A percentile compares a stretch with the other conserved stretches of the same genome.
These are phyloP conservation scores for Leptinotarsa tumamoca DNA, from an alignment of 2,888 invertebrate species.

Conservation along the genomic window DNA sequence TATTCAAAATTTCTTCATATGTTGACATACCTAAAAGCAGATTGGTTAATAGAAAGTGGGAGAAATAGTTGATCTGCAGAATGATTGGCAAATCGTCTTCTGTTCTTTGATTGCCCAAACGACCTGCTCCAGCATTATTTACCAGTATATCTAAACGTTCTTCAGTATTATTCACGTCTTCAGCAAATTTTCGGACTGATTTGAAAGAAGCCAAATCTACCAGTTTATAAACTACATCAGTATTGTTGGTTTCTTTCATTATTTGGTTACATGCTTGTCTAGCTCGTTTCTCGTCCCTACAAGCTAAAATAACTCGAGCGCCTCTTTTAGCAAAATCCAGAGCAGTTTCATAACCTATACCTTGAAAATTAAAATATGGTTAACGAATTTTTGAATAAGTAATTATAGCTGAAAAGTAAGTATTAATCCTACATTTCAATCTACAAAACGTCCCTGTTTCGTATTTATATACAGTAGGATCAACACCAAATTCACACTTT, in stretches of 20 bases:
- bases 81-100: conserved; percentile 74
- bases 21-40: conserved; percentile 64
- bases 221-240: conserved; percentile 63
- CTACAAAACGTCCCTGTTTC: too few species aligned
- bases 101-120: conserved; percentile 66
- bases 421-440: too few species aligned
- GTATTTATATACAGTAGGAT: too few species aligned
- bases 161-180: conserved; percentile 69
- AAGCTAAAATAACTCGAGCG: conserved; percentile 70
- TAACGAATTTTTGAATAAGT: too few species aligned
- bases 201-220: conserved; percentile 70
- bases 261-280: conserved; percentile 56
- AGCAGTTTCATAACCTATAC: conserved; percentile 66
- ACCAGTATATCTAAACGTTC: conserved; percentile 73
- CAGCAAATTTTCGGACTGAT: conserved; percentile 73
- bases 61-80: conserved; percentile 79
- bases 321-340: conserved; percentile 67
- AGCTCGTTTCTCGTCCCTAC: conserved; percentile 62
- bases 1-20: too few species aligned
- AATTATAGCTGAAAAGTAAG: too few species aligned
- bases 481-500: too few species aligned
- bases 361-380: conserved; percentile 49
- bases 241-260: conserved; percentile 57
- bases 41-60: conserved; percentile 77
- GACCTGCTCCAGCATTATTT: conserved; percentile 74